Base-by-base conservation (phyloP, 1,140 invertebrate species). In the Nymphalis io region DNA sequence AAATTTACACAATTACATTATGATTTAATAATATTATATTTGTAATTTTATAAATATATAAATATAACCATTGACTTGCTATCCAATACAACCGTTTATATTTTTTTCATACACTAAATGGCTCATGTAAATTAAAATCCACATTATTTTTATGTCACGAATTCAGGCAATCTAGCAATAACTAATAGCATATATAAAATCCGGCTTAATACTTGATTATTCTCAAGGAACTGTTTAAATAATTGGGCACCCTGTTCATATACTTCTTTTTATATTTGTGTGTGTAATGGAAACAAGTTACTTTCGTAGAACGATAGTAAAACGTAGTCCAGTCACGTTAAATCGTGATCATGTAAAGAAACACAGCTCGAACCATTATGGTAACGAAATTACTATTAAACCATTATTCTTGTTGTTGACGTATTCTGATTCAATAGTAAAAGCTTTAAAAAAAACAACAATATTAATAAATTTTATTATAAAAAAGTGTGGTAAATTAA, bases 281-380 rank as follows among this genome's bases (percentile, higher is more conserved):
- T n/a, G 44, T 60, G 57, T 13, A 60, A 67, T 67, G 57, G 58
- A 39, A 67, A 67, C 58, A 40, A 6, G 27, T 64, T 46, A 15
- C 13, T 61, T 60, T 61, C 59, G 51, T 39, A 53, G 62, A 64
- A 64, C 51, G 62, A 64, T 57, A 61, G 65, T 62, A 73, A 59
- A 74, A 77, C 65, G 42, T 55, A 82, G 58, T 74, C 76, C 16
- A 75, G 76, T 82, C 80, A 82, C 80, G 80, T 82, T 72, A 70
- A 58, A 53, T 82, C 78, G 80, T 82, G 80, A 79, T 73, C 74
- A 73, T 74, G 72, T 70, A 63, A 59, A 60, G 61, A 55, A 53
- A 74, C 53, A 44, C 57, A 21, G 67, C 53, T 62, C 61, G 53
- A 58, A 63, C 53, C 40, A 67, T 60, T 67, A 60, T 67, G 65